Evolutionary conservation across 2,888 invertebrate genomes (phyloP).

Genomic region (Drosophila infuscata): DNA sequence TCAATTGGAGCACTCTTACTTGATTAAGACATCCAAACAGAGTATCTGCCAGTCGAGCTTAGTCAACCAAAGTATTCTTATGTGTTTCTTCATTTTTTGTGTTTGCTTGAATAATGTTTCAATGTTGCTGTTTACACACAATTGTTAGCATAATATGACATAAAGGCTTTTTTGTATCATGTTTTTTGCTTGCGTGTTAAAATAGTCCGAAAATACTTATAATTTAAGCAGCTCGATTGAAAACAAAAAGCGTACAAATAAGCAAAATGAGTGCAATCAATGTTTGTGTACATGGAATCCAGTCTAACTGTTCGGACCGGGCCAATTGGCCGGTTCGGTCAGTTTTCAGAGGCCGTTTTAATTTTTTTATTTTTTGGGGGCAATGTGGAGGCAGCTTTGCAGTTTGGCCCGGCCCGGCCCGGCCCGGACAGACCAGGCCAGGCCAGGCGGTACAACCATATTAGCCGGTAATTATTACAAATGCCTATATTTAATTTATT

Average conservation of each 20-base stretch:
- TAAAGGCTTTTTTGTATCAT: slow-evolving; percentile 18
- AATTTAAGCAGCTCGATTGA: slow-evolving; percentile 23
- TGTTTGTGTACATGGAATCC: slow-evolving; percentile 32
- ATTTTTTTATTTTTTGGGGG: slow-evolving; percentile 6
- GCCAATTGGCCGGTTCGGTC: slow-evolving; percentile 47
- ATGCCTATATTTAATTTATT: slow-evolving; percentile 65
- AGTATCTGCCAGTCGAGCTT: neutral
- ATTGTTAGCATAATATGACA: slow-evolving; percentile 51
- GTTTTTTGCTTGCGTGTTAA: slow-evolving; percentile 35
- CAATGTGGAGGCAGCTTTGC: slow-evolving; percentile 25
- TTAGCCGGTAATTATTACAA: slow-evolving; percentile 66
- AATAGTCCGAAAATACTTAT: slow-evolving; percentile 29
- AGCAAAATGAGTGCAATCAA: slow-evolving; percentile 26
- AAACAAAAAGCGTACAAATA: slow-evolving; percentile 12
- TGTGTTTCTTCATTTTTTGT: neutral
- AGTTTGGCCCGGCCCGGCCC: neutral
- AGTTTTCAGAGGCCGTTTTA: slow-evolving; percentile 19
- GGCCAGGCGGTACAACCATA: slow-evolving; percentile 23
- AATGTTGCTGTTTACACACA: slow-evolving; percentile 39
- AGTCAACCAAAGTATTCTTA: neutral
- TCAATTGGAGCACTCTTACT: too few species aligned
- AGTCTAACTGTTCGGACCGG: slow-evolving; percentile 21
- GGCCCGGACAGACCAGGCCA: slow-evolving; percentile 8
- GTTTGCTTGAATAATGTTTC: slow-evolving; percentile 33
- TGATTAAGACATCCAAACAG: neutral